These are phyloP conservation scores for Patella vulgata DNA, from an alignment of 1,140 invertebrate genomes.

Conservation along the genomic window DNA sequence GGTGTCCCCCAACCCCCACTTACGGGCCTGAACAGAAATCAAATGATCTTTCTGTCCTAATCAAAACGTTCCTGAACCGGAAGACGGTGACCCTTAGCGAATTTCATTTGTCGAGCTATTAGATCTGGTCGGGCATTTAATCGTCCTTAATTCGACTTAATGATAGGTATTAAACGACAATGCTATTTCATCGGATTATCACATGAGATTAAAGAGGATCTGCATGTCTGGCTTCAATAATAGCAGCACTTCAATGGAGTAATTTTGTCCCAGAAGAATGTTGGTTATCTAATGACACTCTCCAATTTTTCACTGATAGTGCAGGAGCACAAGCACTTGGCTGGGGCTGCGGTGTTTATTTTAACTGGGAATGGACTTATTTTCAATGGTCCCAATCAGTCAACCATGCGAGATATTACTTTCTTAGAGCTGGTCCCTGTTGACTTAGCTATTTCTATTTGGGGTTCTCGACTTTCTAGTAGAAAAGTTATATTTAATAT, in stretches of 20 bases:
- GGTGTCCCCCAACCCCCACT: too few species aligned
- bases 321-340: constrained; percentile 6
- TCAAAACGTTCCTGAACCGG: background rate
- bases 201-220: constrained; percentile 11
- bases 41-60: background rate
- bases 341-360: constrained; percentile 12
- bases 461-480: constrained; percentile 17
- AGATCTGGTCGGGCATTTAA: constrained; percentile 25
- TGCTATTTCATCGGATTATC: constrained; percentile 18
- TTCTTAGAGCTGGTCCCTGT: constrained; percentile 32
- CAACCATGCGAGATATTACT: constrained; percentile 20
- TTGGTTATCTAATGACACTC: too few species aligned
- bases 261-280: too few species aligned
- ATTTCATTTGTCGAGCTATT: constrained; percentile 27
- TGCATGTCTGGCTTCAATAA: constrained; percentile 25
- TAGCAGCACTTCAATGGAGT: constrained; percentile 25
- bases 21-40: constrained; percentile 14
- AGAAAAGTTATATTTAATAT: background rate
- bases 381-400: constrained; percentile 9
- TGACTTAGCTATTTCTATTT: constrained; percentile 12
- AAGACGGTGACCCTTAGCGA: constrained; percentile 16
- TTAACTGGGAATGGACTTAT: constrained; percentile 18
- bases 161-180: constrained; percentile 8
- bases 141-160: constrained; percentile 14
- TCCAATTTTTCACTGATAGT: constrained; percentile 5